These are phyloP conservation scores for Caranx ignobilis DNA, from an alignment of 2,113 vertebrate species.

Conservation along the genomic window DNA sequence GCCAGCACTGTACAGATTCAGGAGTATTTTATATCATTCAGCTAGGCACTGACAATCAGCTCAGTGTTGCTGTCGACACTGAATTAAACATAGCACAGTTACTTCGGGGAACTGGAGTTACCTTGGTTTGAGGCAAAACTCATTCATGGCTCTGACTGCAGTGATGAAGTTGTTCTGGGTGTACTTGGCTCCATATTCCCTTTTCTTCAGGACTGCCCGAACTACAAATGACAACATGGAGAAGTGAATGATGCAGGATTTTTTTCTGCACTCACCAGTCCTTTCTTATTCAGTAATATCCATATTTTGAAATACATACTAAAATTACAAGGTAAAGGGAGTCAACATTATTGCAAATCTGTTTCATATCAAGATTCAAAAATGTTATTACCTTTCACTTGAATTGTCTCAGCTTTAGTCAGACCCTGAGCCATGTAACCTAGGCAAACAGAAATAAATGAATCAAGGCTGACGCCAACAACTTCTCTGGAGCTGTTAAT, in stretches of 20 bases:
- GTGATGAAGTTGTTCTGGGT: conserved; percentile 99
- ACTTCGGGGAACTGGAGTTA: conserved; percentile 58
- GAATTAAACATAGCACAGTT: neutral
- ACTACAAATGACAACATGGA: conserved; percentile 80
- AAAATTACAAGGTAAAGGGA: neutral
- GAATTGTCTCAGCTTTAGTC: conserved; percentile 79
- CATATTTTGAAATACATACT: neutral
- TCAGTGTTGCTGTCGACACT: neutral
- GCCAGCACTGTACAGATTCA: neutral
- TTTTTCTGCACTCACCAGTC: neutral
- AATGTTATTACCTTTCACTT: conserved; percentile 84
- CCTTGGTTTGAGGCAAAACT: conserved; percentile 99
- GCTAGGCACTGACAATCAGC: neutral
- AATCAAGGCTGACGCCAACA: neutral
- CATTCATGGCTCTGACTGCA: conserved; percentile 97
- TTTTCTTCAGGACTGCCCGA: conserved; percentile 96
- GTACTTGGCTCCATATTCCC: conserved; percentile 96
- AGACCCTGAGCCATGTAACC: conserved; percentile 53
- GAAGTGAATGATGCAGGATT: neutral
- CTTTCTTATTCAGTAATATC: neutral
- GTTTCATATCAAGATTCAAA: neutral
- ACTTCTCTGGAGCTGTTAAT: neutral
- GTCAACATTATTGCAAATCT: neutral
- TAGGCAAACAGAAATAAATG: conserved; percentile 21
- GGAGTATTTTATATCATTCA: neutral